Base-by-base conservation (phyloP, 23 tunicate species). In the Halocynthia roretzi region DNA sequence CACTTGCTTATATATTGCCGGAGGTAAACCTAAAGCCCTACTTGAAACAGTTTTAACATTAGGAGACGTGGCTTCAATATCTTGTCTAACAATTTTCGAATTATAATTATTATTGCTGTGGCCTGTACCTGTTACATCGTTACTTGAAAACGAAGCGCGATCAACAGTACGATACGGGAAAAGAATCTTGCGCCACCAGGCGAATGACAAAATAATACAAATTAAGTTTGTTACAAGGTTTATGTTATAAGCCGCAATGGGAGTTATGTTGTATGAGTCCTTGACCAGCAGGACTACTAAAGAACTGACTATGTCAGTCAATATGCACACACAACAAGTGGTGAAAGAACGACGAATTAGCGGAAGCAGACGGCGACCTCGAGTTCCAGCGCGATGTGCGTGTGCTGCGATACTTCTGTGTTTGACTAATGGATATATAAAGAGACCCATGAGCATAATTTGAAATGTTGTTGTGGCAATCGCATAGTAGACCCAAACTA, bases 401-500 rank as follows among this genome's bases (percentile, higher is more conserved):
- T 17, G 23, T 6, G 55, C 56, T 50, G 56, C 56, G 8, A 52
- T 22, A 5, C 56, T 54, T 22, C 56, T 62, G 10, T 74, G 78
- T 5, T 54, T 74, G 31, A 53, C 12, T 22, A 74, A 54, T 8
- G 78, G 78, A 54, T 74, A 54, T 62, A 74, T 74, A 64, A 74
- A 74, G 19, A 74, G 31, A 8, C 50, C 64, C 22, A 74, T 53
- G 40, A 74, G 56, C 14, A 54, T 56, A 48, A 74, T 54, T 74
- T 74, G 78, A 18, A 74, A 74, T 7, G 56, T 54, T 74, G 78
- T 64, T 8, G 78, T 74, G 12, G 78, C 56, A 10, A 56, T 56
- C 17, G 64, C 78, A 64, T 74, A 74, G 40, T 54, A 62, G 8
- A 74, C 50, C 78, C 78, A 74, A 8, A 53, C 78, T 9, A 74